Base-by-base conservation (phyloP, 2,888 invertebrate genomes). In the Lobophora halterata region DNA sequence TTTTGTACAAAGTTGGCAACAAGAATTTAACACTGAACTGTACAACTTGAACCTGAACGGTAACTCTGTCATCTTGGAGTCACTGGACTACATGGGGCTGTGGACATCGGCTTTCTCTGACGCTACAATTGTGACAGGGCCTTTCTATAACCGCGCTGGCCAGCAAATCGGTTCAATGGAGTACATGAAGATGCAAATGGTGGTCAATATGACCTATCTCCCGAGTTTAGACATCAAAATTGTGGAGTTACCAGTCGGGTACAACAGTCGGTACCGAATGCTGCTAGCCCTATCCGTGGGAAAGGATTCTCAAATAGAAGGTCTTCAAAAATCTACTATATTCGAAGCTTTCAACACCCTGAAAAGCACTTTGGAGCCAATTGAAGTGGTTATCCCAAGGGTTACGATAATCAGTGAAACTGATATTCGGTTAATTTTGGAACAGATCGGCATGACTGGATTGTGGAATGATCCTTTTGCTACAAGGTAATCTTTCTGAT, bases 241-340 rank as follows among this genome's bases (percentile, higher is more conserved):
- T 0, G 3, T 71, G 5, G 64, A 66, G 25, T 32, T 71, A 1
- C 69, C 70, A 0, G 58, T 71, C 0, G 70, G 71, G 0, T 17
- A 12, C 0, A 41, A 59, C 1, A 59, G 59, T 0, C 49, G 64
- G 8, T 71, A 61, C 18, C 48, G 47, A 1, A 61, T 68, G 60
- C 12, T 66, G 7, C 46, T 63, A 1, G 58, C 51, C 2, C 35
- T 62, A 1, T 52, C 55, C 2, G 37, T 56, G 4, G 55, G 52
- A 5, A n/a, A n/a, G n/a, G n/a, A n/a, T n/a, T n/a, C n/a, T n/a
- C n/a, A n/a, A n/a, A n/a, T n/a, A n/a, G n/a, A n/a, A n/a, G n/a
- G n/a, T n/a, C n/a, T 66, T 26, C 48, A 53, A 14, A 46, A 50
- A 1, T 49, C 59, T 3, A 5, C 46, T 1, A 38, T 64, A 8